Evolutionary conservation across 2,797 vertebrate genomes (phyloP).

Genomic region (Benthosema pterotum): DNA sequence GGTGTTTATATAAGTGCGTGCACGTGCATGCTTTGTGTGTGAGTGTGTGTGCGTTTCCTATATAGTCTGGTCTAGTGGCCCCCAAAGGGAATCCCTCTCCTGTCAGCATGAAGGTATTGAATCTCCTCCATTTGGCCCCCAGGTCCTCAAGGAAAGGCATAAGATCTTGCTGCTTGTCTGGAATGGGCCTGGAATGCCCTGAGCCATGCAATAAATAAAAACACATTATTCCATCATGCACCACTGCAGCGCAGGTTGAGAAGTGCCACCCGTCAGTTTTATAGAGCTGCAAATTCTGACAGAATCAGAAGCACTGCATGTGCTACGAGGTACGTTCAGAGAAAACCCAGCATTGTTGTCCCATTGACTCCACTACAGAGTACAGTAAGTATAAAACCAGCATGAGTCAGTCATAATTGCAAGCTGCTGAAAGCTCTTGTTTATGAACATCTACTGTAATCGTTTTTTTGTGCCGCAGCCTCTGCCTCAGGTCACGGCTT

Average conservation of each 20-base stretch:
- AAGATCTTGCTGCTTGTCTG: conserved; percentile 43
- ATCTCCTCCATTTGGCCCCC: conserved; percentile 69
- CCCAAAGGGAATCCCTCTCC: conserved; percentile 66
- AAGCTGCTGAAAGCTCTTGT: no score
- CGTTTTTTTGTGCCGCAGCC: no score
- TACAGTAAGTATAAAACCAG: conserved; percentile 5
- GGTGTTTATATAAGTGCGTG: conserved; percentile 15
- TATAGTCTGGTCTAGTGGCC: conserved; percentile 22
- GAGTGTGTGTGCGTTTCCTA: conserved; percentile 11
- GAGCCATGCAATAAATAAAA: conserved; percentile 55
- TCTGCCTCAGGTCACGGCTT: no score
- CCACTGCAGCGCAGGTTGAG: conserved; percentile 23
- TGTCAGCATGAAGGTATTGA: conserved; percentile 67
- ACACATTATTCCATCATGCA: conserved; percentile 46
- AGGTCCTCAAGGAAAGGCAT: conserved; percentile 40
- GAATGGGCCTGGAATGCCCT: conserved; percentile 39
- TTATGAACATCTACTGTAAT: no score
- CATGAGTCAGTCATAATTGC: neutral
- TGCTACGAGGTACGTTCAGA: neutral
- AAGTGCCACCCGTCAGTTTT: conserved; percentile 4
- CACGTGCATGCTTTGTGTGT: conserved; percentile 3
- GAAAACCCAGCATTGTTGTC: neutral
- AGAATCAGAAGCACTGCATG: neutral
- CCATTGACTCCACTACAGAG: no score
- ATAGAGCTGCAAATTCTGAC: conserved; percentile 14